These are phyloP conservation scores for Drosophila leontia DNA, from an alignment of 1,140 invertebrate species.

Conservation along the genomic window DNA sequence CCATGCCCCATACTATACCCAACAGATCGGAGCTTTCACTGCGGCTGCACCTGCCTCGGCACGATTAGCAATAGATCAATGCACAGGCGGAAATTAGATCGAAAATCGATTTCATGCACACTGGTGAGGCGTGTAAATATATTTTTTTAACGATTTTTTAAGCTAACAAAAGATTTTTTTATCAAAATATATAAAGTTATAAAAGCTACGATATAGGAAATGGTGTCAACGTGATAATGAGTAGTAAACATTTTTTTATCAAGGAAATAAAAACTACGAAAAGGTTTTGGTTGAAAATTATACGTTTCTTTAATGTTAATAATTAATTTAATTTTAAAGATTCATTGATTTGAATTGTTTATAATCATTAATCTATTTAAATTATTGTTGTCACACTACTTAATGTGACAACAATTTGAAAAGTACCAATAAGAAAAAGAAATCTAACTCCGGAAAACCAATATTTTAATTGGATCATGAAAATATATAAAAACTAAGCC, in stretches of 20 bases:
- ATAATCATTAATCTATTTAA: background rate
- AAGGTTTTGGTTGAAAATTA: slow-evolving; percentile 23
- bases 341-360: background rate
- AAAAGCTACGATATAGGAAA: background rate
- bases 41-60: slow-evolving; percentile 34
- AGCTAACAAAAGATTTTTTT: background rate
- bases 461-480: too few species aligned
- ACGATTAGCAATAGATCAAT: slow-evolving; percentile 44
- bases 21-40: slow-evolving; percentile 63
- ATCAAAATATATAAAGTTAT: background rate
- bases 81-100: slow-evolving; percentile 37
- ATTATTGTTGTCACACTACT: too few species aligned
- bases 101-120: slow-evolving; percentile 35
- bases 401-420: too few species aligned
- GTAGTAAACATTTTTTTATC: background rate
- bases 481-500: too few species aligned
- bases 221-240: background rate
- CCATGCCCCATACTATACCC: slow-evolving; percentile 19
- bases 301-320: background rate
- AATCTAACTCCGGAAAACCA: too few species aligned
- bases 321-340: background rate
- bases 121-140: background rate
- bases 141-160: slow-evolving; percentile 15
- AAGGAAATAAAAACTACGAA: background rate
- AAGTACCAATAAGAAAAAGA: too few species aligned